Evolutionary conservation across 2,113 vertebrate species (phyloP).

Genomic region (Okapia johnstoni): DNA sequence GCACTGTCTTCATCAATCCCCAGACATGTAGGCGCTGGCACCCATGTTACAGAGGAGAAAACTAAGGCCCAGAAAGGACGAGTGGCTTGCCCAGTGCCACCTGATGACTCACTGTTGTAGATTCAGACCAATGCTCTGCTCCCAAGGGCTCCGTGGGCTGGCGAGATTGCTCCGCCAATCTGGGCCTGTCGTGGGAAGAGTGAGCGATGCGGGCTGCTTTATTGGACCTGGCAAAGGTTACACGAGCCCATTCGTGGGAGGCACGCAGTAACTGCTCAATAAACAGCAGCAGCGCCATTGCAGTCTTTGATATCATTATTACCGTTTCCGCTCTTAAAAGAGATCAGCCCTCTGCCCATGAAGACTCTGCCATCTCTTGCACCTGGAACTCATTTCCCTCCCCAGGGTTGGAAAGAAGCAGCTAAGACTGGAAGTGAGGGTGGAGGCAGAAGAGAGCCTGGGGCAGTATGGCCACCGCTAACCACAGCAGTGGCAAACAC

Average conservation of each 20-base stretch:
- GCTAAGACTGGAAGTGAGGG: neutral
- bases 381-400: neutral
- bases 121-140: neutral
- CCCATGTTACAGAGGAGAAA: neutral
- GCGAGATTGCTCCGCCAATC: accelerated
- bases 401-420: neutral
- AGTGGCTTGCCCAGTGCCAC: neutral
- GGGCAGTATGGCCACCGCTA: accelerated
- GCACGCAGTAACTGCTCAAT: accelerated
- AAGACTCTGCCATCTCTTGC: neutral
- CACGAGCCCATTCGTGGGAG: accelerated
- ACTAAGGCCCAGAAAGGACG: neutral
- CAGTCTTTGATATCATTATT: accelerated
- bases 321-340: neutral
- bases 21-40: neutral
- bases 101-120: accelerated
- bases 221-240: accelerated
- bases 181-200: neutral
- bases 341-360: neutral
- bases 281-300: accelerated
- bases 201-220: accelerated
- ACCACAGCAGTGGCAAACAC: accelerated
- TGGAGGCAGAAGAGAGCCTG: neutral
- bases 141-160: accelerated
- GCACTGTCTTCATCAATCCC: neutral